These are phyloP conservation scores for Darevskia mixta DNA, from an alignment of 2,797 vertebrate genomes.

Conservation along the genomic window DNA sequence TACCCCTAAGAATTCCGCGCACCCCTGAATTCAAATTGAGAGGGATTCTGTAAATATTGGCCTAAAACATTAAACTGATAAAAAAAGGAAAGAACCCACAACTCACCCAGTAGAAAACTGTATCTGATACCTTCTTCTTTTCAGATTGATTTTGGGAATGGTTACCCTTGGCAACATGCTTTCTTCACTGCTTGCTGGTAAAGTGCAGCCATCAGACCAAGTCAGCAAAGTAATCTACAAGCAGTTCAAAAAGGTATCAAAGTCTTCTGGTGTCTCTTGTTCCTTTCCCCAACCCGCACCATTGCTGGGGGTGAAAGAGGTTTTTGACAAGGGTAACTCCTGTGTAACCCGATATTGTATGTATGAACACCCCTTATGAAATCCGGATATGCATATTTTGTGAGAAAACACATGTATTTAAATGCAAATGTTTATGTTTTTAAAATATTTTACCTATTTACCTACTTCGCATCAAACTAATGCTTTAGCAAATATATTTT, in stretches of 20 bases:
- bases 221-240: slow-evolving; percentile 93
- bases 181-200: slow-evolving; percentile 91
- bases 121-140: slow-evolving; percentile 31
- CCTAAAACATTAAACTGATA: slow-evolving; percentile 1
- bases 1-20: not conserved
- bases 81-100: accelerated
- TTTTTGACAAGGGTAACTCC: not conserved
- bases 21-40: not conserved
- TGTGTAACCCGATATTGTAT: no score
- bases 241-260: slow-evolving; percentile 91
- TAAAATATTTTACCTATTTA: no score
- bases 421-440: no score
- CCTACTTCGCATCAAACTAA: not conserved
- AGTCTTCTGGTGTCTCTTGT: not conserved
- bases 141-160: slow-evolving; percentile 92
- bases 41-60: not conserved
- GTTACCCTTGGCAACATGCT: slow-evolving; percentile 96
- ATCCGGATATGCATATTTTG: no score
- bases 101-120: not conserved
- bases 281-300: not conserved
- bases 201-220: slow-evolving; percentile 89
- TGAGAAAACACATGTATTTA: no score
- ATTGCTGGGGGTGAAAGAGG: not conserved
- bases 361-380: no score
- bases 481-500: not conserved